A percentile compares a stretch with the other conserved stretches of the same genome.
phyloP scores from a whole-genome alignment of 2,113 vertebrate species.

The Empidonax traillii region DNA sequence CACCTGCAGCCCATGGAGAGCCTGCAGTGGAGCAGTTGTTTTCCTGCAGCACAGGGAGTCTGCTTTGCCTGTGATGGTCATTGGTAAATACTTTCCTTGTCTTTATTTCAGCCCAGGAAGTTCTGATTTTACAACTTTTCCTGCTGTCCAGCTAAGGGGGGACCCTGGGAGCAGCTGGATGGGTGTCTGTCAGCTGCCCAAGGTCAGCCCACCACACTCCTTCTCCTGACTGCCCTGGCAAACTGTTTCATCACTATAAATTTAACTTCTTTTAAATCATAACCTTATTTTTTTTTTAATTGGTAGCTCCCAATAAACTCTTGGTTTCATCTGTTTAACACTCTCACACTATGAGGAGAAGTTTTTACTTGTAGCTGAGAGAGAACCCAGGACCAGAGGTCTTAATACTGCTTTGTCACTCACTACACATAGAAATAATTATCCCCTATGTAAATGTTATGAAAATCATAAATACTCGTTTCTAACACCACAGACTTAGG shows the following conservation, averaged over 20 bases:
- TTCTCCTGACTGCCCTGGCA: neutral
- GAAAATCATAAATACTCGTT: neutral
- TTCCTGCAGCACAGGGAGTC: fast-evolving
- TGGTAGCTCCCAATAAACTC: neutral
- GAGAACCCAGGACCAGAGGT: neutral
- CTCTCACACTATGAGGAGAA: neutral
- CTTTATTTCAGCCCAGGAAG: neutral
- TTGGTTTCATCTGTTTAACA: neutral
- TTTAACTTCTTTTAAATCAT: neutral
- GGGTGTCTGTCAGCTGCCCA: neutral
- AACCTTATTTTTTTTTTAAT: neutral
- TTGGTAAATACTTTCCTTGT: neutral
- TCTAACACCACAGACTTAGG: neutral
- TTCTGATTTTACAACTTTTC: neutral
- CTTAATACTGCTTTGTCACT: neutral
- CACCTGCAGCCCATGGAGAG: too few species aligned
- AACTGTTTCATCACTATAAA: neutral
- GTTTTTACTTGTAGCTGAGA: neutral
- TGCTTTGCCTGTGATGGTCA: too few species aligned
- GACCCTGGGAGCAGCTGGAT: neutral
- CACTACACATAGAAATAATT: neutral
- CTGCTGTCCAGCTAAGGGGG: neutral
- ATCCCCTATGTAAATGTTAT: neutral
- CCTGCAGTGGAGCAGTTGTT: fast-evolving
- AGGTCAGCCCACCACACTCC: too few species aligned